phyloP scores from a whole-genome alignment of 2,888 invertebrate genomes.

The Microplitis deprimator region DNA sequence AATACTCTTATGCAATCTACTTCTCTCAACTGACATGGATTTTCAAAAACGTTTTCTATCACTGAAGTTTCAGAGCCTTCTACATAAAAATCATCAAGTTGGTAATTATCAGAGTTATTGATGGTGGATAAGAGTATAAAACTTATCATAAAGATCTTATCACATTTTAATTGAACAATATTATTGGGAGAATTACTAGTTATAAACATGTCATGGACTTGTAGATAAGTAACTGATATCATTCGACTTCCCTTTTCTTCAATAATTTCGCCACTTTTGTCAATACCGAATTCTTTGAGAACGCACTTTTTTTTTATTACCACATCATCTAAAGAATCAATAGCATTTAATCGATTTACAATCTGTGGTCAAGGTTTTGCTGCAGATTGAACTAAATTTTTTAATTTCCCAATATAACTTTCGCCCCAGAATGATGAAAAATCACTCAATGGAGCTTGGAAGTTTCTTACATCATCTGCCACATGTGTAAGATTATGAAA shows the following conservation, averaged over 20 bases:
- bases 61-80: not conserved
- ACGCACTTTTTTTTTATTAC: not conserved
- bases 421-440: constrained; percentile 49
- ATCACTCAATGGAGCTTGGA: constrained; percentile 38
- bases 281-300: not conserved
- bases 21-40: not conserved
- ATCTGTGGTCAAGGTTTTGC: constrained; percentile 44
- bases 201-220: constrained; percentile 4
- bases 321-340: constrained; percentile 23
- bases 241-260: not conserved
- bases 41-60: not conserved
- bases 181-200: not conserved
- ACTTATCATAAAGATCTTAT: not conserved
- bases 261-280: not conserved
- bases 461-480: constrained; percentile 46
- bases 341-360: constrained; percentile 35
- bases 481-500: constrained; percentile 49
- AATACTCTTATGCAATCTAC: not conserved
- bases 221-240: not conserved
- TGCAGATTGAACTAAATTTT: constrained; percentile 35
- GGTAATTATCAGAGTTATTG: not conserved
- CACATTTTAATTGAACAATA: not conserved
- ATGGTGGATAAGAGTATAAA: not conserved
- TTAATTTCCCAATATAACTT: constrained; percentile 48
- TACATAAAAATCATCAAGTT: not conserved